Conservation (phyloP, 2,113 vertebrate species). For the Dunckerocampus dactyliophorus region DNA sequence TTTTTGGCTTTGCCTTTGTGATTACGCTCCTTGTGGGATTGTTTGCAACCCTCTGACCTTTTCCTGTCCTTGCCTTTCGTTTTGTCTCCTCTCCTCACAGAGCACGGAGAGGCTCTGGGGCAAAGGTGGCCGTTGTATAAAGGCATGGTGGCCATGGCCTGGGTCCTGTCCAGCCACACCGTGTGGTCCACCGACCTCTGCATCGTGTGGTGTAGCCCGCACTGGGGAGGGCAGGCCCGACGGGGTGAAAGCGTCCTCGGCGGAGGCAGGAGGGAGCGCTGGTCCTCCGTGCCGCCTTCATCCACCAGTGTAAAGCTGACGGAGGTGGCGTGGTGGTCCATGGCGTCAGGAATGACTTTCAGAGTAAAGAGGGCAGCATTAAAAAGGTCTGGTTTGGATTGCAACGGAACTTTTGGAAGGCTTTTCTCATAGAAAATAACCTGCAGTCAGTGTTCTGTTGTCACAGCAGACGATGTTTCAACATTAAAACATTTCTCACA, state of each 20-base stretch:
- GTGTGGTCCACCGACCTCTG: conserved; percentile 28
- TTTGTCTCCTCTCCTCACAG: conserved; percentile 38
- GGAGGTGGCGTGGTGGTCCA: conserved; percentile 57
- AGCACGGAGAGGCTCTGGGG: conserved; percentile 36
- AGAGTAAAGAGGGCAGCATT: background rate
- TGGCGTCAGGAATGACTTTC: conserved; percentile 2
- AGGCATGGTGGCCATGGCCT: conserved; percentile 52
- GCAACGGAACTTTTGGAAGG: too few relatives aligned
- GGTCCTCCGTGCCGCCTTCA: conserved; percentile 55
- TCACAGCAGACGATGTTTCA: too few relatives aligned
- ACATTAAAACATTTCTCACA: too few relatives aligned
- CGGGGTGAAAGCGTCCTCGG: conserved; percentile 27
- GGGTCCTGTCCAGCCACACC: conserved; percentile 61
- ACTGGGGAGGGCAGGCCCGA: conserved; percentile 46
- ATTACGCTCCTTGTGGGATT: conserved; percentile 24
- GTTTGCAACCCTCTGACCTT: conserved; percentile 9
- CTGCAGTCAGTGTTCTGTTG: too few relatives aligned
- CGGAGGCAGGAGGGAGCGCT: conserved; percentile 46
- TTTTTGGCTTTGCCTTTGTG: conserved; percentile 40
- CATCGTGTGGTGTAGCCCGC: conserved; percentile 51
- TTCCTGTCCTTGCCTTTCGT: conserved; percentile 51
- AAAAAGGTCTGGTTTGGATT: background rate
- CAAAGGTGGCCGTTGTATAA: conserved; percentile 64
- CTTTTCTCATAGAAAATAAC: too few relatives aligned
- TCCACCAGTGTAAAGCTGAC: conserved; percentile 50